Evolutionary conservation across 2,888 invertebrate species (phyloP), one percentile per base, ranked within the genome.

Genomic region (Drosophila maculinotata): DNA sequence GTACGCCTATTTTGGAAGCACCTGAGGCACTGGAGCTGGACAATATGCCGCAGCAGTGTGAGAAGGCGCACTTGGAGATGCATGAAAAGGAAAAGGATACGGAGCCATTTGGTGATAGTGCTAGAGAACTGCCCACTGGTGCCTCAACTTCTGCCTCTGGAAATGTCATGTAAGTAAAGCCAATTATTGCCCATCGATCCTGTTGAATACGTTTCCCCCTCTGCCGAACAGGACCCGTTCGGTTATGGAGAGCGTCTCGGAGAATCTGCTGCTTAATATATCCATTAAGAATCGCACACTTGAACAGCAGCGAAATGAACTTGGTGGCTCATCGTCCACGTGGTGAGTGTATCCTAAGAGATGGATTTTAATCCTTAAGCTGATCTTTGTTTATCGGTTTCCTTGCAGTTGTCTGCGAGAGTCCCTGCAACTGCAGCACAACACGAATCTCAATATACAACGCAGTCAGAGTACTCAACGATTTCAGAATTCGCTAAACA

Each of bases 61-160:
- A 95, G 84, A 95, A 95, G 79, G 95, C 95, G 0, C 95, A 95
- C 87, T 90, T 95, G 26, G 95, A 95, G 89, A 93, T 94, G 44
- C 94, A 94, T 70, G 95, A 95, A 79, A 95, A 95, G 80, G 95
- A 95, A 85, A 92, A 93, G 8, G 91, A 91, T 49, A 76, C 89
- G 23, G 79, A 87, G 15, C 79, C 75, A 20, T 20, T 74, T 3
- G 66, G 69, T 26, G 73, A 81, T 25, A 53, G 69, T 1, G 42
- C 59, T 33, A 68, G 85, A 26, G 81, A 85, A 15, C 10, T 69
- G 35, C 72, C 68, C 6, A 67, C 54, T 17, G 80, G 83, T 1
- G 80, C 86, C 3, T 83, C 83, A 26, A 80, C 87, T 0, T 84
- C 79, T 3, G 64, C 51, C 12, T 59, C 62, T 2, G 70, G 58